Conservation (phyloP, 1,140 invertebrate species). For the Prorops nasuta region DNA sequence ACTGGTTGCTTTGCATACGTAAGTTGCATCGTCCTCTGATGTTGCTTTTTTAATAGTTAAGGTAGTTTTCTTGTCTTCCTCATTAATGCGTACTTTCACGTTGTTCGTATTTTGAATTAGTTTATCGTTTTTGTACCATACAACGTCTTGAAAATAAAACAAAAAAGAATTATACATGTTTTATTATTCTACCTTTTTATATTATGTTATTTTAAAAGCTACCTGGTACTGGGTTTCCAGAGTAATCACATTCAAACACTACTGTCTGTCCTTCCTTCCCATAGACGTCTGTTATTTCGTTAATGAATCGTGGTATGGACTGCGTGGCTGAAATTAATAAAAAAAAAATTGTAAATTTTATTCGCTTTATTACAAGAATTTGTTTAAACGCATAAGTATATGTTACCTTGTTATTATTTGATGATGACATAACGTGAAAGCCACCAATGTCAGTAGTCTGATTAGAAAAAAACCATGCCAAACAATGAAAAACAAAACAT, state of each 20-base stretch:
- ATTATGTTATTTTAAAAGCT: constrained; percentile 26
- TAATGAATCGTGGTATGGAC: constrained; percentile 76
- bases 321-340: constrained; percentile 65
- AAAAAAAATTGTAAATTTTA: not conserved
- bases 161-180: not conserved
- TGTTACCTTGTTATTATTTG: constrained; percentile 30
- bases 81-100: constrained; percentile 65
- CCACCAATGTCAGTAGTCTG: constrained; percentile 47
- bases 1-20: constrained; percentile 83
- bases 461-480: constrained; percentile 34
- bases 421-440: constrained; percentile 22
- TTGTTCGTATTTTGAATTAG: constrained; percentile 72
- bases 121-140: constrained; percentile 88
- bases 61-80: constrained; percentile 70
- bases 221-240: constrained; percentile 84
- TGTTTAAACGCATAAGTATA: too few species aligned
- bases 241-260: constrained; percentile 74
- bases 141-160: constrained; percentile 63
- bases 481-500: constrained; percentile 8
- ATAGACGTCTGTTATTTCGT: constrained; percentile 74
- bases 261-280: constrained; percentile 73
- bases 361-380: too few species aligned
- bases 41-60: constrained; percentile 69
- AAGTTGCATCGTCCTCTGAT: constrained; percentile 76
- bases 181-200: not conserved